Evolutionary conservation across 2,888 invertebrate species (phyloP), one percentile per base, ranked within the genome.

Genomic region (Prosapia bicincta): DNA sequence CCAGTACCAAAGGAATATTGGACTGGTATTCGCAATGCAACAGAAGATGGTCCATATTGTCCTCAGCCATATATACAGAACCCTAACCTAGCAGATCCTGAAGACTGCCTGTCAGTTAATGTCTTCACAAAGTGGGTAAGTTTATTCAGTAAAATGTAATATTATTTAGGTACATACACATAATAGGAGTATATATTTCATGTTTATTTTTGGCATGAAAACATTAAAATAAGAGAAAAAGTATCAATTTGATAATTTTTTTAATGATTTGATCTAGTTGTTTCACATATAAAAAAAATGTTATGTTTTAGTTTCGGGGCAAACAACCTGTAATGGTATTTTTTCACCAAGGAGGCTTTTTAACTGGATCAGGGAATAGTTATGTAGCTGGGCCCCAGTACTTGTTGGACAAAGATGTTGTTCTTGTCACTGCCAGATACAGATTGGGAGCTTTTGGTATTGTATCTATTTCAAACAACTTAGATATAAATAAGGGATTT

Each of bases 21-120:
- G 86, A 81, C 83, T 15, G 84, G 83, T 3, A 84, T 85, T 23
- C 87, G 88, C 69, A 87, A 90, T 81, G 90, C 88, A 1, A 87
- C 88, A 1, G 80, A 85, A 76, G 90, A 90, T 75, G 90, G 89
- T 0, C 89, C 89, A 0, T 85, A 87, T 66, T 90, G 90, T 78
- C 88, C 89, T 0, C 86, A 86, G 78, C 84, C 84, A 20, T 38
- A 38, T 15, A n/a, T 69, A 6, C 43, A 54, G 23, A 30, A 30
- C 9, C 32, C 28, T 0, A 66, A 72, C 20, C 9, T 68, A 5
- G n/a, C 66, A 7, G 26, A 26, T 13, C 26, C 67, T 9, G 78
- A 78, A 71, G 78, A 78, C 38, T 78, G 78, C 38, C 74, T 78
- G 20, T 78, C 69, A 67, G 30, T 78, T 25, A 78, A 75, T 43